phyloP scores from a whole-genome alignment of 2,888 invertebrate genomes.

The Pomacea canaliculata region DNA sequence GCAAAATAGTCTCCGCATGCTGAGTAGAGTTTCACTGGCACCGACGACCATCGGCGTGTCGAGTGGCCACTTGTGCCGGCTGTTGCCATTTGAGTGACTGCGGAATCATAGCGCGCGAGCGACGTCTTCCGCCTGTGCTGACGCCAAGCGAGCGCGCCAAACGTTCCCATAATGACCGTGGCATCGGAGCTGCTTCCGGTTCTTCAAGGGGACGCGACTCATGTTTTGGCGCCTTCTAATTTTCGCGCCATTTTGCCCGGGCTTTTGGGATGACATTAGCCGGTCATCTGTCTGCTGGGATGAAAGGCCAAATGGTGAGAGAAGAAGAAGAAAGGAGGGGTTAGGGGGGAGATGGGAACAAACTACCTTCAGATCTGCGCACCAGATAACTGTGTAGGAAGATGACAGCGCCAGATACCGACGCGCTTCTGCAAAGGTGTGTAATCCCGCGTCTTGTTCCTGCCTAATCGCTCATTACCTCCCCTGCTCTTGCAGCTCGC shows the following conservation, averaged over 20 bases:
- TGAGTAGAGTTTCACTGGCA: neutral
- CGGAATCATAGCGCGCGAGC: slow-evolving; percentile 8
- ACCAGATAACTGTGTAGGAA: neutral
- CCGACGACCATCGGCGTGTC: neutral
- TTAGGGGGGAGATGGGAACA: too few species aligned
- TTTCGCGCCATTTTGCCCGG: slow-evolving; percentile 2
- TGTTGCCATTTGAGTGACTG: slow-evolving; percentile 9
- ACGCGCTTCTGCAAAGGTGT: slow-evolving; percentile 13
- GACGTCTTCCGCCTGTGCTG: slow-evolving; percentile 15
- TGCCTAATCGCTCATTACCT: slow-evolving; percentile 23
- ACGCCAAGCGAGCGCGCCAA: slow-evolving; percentile 19
- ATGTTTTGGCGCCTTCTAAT: slow-evolving; percentile 9
- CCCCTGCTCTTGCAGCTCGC: neutral
- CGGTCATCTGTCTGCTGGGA: neutral
- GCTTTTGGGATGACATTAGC: slow-evolving; percentile 1
- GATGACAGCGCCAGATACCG: neutral
- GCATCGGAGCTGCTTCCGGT: slow-evolving; percentile 5
- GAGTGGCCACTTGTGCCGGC: neutral
- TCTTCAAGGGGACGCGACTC: slow-evolving; percentile 3
- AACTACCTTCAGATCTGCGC: neutral
- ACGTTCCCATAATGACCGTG: slow-evolving; percentile 20
- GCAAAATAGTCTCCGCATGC: neutral
- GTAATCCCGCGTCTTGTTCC: slow-evolving; percentile 25
- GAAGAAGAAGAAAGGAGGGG: neutral
- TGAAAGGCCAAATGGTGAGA: neutral